Percentiles rank a stretch among this genome's conserved stretches.
phyloP scores from a whole-genome alignment of 2,888 invertebrate species.

The Cerceris rybyensis region DNA sequence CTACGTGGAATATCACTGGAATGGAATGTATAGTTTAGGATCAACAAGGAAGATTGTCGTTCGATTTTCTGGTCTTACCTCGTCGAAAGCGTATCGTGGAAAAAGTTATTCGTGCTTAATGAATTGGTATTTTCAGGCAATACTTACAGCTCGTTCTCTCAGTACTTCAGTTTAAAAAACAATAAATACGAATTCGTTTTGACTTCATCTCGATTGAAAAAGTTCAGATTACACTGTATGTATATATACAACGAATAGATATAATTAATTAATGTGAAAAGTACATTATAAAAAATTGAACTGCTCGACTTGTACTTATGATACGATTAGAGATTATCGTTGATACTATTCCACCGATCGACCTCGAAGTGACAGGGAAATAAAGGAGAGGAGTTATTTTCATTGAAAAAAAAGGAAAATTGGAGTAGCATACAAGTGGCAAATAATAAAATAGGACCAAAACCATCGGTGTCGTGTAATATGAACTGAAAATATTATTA shows the following conservation, averaged over 20 bases:
- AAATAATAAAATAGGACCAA: slow-evolving; percentile 70
- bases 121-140: too few relatives aligned
- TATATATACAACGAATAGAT: too few relatives aligned
- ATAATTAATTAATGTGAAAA: too few relatives aligned
- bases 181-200: too few relatives aligned
- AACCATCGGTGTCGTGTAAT: slow-evolving; percentile 75
- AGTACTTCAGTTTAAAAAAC: too few relatives aligned
- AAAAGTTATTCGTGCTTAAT: neutral
- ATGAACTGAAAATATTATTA: slow-evolving; percentile 82
- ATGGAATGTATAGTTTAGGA: slow-evolving; percentile 54
- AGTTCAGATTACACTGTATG: too few relatives aligned
- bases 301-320: too few relatives aligned
- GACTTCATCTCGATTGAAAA: too few relatives aligned
- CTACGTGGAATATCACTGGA: slow-evolving; percentile 37
- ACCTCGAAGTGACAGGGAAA: neutral
- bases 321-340: neutral
- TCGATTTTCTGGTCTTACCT: neutral
- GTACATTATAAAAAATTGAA: too few relatives aligned
- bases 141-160: too few relatives aligned
- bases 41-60: slow-evolving; percentile 20
- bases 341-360: neutral
- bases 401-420: neutral
- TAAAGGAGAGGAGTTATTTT: neutral
- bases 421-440: slow-evolving; percentile 28
- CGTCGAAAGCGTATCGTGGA: slow-evolving; percentile 1